Base-by-base conservation (phyloP, 1,140 invertebrate species). In the Anoplolepis gracilipes region DNA sequence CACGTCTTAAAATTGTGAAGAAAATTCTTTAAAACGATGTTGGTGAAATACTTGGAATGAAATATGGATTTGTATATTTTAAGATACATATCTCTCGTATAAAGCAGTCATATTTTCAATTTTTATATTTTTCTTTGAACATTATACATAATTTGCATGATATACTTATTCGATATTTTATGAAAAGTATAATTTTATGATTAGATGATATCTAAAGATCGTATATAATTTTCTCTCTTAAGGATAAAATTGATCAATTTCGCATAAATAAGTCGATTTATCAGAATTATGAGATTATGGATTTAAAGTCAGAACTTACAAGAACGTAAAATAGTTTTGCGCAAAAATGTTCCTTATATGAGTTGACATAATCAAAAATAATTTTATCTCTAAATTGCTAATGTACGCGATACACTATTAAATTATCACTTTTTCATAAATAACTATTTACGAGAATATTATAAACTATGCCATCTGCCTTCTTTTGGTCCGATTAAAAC, bases 51-150 rank as follows among this genome's bases (percentile, higher is more conserved):
- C 22, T 25, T 25, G 13, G 4, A 36, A 6, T 30, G 13, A 57
- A 75, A 25, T 57, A 28, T 59, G 13, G 57, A 75, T 73, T 55
- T 55, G 16, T 73, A 25, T 59, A 61, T 76, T 42, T 42, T 61
- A 4, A 2, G 39, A 76, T 42, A 42, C 4, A 39, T 10, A 42
- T 75, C 25, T 75, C 25, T 25, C 16, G n/a, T 13, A 39, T 57
- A 57, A 59, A 76, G 25, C 13, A 11, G 39, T 22, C 33, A 64
- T 64, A 39, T 64, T 22, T 64, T 28, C 16, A 25, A 25, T 4
- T 49, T 75, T 75, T 5, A 75, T 57, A 75, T 57, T 72, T 72
- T 46, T n/a, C 16, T 69, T 46, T 22, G 16, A 10, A 28, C n/a
- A n/a, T n/a, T n/a, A n/a, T 13, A 46, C 10, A 25, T 59, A 28